A percentile compares a stretch with the other conserved stretches of the same genome.
Conservation (phyloP, 1,140 invertebrate genomes). For the Drosophila trapezifrons region DNA sequence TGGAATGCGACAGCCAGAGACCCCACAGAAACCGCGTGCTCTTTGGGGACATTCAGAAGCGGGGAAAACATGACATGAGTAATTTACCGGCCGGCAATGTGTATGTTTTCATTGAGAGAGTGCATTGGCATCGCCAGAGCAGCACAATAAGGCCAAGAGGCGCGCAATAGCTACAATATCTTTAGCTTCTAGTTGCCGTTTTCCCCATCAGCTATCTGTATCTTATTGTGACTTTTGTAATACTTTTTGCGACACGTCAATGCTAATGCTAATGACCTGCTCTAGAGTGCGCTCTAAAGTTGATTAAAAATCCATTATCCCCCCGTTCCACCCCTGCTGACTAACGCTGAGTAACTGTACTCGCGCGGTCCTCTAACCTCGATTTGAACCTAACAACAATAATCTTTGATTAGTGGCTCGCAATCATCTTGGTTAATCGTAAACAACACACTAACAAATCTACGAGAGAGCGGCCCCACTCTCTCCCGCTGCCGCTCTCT, state of each 20-base stretch:
- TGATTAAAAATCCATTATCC: slow-evolving; percentile 53
- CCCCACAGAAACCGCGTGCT: slow-evolving; percentile 18
- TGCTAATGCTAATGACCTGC: slow-evolving; percentile 59
- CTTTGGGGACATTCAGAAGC: slow-evolving; percentile 14
- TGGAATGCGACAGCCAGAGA: slow-evolving; percentile 35
- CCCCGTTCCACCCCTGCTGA: slow-evolving; percentile 9
- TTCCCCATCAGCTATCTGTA: neutral
- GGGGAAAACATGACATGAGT: slow-evolving; percentile 35
- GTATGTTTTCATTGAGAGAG: slow-evolving; percentile 68
- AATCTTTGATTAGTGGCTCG: slow-evolving; percentile 75
- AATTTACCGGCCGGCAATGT: slow-evolving; percentile 69
- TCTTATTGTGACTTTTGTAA: slow-evolving; percentile 9
- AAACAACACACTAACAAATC: slow-evolving; percentile 62
- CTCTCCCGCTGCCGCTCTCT: slow-evolving; percentile 29
- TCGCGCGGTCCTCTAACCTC: slow-evolving; percentile 62
- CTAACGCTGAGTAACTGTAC: slow-evolving; percentile 58
- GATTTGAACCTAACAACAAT: slow-evolving; percentile 79
- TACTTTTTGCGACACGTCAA: slow-evolving; percentile 35
- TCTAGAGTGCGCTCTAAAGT: slow-evolving; percentile 11
- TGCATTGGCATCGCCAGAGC: slow-evolving; percentile 27
- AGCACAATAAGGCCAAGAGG: slow-evolving; percentile 55
- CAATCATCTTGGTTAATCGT: slow-evolving; percentile 79
- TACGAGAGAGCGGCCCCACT: slow-evolving; percentile 8
- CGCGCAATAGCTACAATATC: slow-evolving; percentile 14
- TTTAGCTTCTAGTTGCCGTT: slow-evolving; percentile 17